A percentile compares a stretch with the other conserved stretches of the same genome.
Evolutionary conservation across 2,888 invertebrate genomes (phyloP).

Genomic region (Lingula anatina): DNA sequence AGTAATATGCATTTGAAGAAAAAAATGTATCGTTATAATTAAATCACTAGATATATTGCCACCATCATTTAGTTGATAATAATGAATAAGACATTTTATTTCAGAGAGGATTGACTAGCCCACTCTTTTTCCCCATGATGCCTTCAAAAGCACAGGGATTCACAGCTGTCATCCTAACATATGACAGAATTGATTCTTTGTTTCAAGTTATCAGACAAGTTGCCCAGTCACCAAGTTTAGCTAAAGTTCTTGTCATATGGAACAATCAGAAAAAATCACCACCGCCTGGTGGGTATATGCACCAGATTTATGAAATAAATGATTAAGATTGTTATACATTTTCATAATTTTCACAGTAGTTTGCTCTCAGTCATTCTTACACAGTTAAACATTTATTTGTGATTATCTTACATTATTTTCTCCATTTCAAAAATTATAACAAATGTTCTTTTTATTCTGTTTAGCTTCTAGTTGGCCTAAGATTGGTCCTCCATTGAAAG

Average conservation of each 20-base stretch:
- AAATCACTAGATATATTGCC: too few relatives aligned
- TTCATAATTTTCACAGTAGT: too few relatives aligned
- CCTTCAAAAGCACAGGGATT: constrained; percentile 76
- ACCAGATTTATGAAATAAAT: too few relatives aligned
- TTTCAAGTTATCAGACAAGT: constrained; percentile 80
- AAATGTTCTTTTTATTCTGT: constrained; percentile 26
- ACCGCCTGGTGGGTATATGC: constrained; percentile 67
- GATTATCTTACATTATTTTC: too few relatives aligned
- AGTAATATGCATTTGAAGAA: too few relatives aligned
- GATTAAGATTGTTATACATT: too few relatives aligned
- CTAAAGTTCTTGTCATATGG: constrained; percentile 91
- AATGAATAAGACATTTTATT: too few relatives aligned
- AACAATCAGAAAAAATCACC: constrained; percentile 90
- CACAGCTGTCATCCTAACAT: constrained; percentile 92
- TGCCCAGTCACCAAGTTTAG: constrained; percentile 80
- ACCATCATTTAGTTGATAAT: too few relatives aligned
- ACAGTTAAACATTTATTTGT: too few relatives aligned
- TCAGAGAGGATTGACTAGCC: constrained; percentile 35
- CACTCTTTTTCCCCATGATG: constrained; percentile 77
- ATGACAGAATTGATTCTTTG: constrained; percentile 83
- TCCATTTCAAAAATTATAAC: too few relatives aligned
- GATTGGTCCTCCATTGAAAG: constrained; percentile 80
- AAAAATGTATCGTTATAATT: too few relatives aligned
- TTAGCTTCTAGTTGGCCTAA: constrained; percentile 83
- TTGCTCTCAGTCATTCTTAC: too few relatives aligned